Conservation (phyloP, 2,888 invertebrate species). For the Erebia ligea region DNA sequence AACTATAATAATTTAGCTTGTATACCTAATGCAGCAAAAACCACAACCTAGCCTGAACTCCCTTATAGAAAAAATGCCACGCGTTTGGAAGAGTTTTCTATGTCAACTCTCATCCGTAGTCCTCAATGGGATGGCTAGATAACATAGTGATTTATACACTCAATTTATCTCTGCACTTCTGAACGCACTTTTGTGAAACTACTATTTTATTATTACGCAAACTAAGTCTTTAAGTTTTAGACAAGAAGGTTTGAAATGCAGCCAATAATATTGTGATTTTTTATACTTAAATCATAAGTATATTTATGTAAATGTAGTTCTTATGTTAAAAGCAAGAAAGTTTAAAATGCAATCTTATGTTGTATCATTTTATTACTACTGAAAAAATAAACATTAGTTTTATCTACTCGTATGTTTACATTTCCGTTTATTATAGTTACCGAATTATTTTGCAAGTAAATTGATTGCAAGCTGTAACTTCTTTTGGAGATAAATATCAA, state of each 20-base stretch:
- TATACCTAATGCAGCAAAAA: too few species aligned
- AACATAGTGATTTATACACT: constrained; percentile 31
- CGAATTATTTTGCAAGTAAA: background rate
- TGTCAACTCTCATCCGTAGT: background rate
- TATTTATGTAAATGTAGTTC: background rate
- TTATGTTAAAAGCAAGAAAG: background rate
- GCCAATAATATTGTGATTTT: background rate
- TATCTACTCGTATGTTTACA: constrained; percentile 1
- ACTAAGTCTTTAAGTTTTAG: background rate
- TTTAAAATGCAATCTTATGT: background rate
- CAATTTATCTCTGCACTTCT: constrained; percentile 31
- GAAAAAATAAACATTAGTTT: background rate
- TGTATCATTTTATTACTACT: background rate
- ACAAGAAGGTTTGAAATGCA: background rate
- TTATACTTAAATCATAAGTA: background rate
- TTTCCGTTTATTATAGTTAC: background rate
- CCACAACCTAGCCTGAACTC: too few species aligned
- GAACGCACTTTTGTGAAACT: constrained; percentile 19
- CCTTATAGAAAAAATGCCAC: too few species aligned
- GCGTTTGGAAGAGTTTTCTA: background rate
- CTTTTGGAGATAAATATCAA: too few species aligned
- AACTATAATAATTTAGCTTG: too few species aligned
- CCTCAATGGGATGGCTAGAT: constrained; percentile 22
- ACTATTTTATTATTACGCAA: background rate
- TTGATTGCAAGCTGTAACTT: too few species aligned